Evolutionary conservation across 2,888 invertebrate genomes (phyloP), one percentile per base, ranked within the genome.

Genomic region (Drosophila monieri): DNA sequence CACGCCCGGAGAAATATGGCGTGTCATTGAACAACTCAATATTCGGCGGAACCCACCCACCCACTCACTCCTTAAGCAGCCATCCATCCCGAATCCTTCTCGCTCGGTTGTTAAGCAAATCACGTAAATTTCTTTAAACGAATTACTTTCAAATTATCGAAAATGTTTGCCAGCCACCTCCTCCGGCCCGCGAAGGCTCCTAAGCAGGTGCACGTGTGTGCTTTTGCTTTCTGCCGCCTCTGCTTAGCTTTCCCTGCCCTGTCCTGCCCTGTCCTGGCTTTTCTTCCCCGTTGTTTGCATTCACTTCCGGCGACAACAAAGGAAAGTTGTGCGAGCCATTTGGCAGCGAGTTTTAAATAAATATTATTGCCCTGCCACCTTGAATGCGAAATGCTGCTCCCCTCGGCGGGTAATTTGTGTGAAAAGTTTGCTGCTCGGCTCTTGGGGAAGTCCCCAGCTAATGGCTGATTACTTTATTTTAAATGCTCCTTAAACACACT

Each of bases 1-100:
- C 78, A 74, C 72, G 67, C 56, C 58, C 54, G 21, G 8, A 23
- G 39, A 65, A 74, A 76, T 77, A 73, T 77, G 74, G 74, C 80
- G 74, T 76, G 72, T 81, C 83, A 86, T 84, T 84, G 81, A 72
- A 80, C 78, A 80, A 68, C 81, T 78, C 86, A 81, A 85, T 81
- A 61, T 72, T 53, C 32, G 55, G 52, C 58, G 54, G 48, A 52
- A 65, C 66, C 51, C 59, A 59, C 43, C 32, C 44, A 47, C 53
- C 32, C 56, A 59, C 66, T 54, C 52, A 65, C 57, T 56, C 37
- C 30, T 51, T 18, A 1, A 10, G 4, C 18, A 27, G 18, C 47
- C 39, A 43, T 51, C 44, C 51, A 44, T 37, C 48, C 18, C 1
- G 43, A 12, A 18, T 21, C 21, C 41, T 10, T 18, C 15, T 53